A percentile compares a stretch with the other conserved stretches of the same genome.
Conservation (phyloP, 2,888 invertebrate species). For the Hirtodrosophila histrioides region DNA sequence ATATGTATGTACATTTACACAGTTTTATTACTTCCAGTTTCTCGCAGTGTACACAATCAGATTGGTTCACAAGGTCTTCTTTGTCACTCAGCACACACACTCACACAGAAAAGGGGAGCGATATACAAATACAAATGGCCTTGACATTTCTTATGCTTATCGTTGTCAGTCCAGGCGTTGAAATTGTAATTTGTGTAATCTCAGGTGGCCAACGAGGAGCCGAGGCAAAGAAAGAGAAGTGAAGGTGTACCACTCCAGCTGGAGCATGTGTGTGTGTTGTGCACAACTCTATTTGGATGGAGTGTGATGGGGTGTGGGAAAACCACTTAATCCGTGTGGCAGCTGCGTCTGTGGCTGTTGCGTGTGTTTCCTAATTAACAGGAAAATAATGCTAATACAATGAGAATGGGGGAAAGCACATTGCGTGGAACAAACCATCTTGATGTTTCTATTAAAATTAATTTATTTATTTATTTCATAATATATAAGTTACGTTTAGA, state of each 20-base stretch:
- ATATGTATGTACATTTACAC: too few relatives aligned
- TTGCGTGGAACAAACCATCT: slow-evolving; percentile 30
- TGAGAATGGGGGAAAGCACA: slow-evolving; percentile 7
- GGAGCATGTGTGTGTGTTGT: slow-evolving; percentile 6
- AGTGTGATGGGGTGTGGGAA: slow-evolving; percentile 7
- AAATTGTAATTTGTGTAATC: slow-evolving; percentile 78
- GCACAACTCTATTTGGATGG: slow-evolving; percentile 38
- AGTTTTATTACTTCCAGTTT: background rate
- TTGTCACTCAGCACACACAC: slow-evolving; percentile 14
- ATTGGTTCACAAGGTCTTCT: slow-evolving; percentile 6
- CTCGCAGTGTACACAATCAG: slow-evolving; percentile 30
- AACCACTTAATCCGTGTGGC: slow-evolving; percentile 55
- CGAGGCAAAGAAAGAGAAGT: slow-evolving; percentile 26
- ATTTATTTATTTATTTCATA: slow-evolving; percentile 77
- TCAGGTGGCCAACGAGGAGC: slow-evolving; percentile 57
- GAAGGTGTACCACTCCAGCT: slow-evolving; percentile 19
- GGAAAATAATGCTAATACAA: slow-evolving; percentile 56
- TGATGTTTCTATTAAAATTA: slow-evolving; percentile 73
- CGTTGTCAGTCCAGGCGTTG: slow-evolving; percentile 73
- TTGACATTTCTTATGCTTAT: slow-evolving; percentile 80
- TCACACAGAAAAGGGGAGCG: background rate
- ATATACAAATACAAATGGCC: slow-evolving; percentile 63
- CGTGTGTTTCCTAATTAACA: slow-evolving; percentile 63
- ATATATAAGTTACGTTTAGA: slow-evolving; percentile 75
- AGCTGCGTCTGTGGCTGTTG: slow-evolving; percentile 36